A percentile compares a stretch with the other conserved stretches of the same genome.
Conservation (phyloP, 2,113 vertebrate genomes). For the Bubo scandiacus region DNA sequence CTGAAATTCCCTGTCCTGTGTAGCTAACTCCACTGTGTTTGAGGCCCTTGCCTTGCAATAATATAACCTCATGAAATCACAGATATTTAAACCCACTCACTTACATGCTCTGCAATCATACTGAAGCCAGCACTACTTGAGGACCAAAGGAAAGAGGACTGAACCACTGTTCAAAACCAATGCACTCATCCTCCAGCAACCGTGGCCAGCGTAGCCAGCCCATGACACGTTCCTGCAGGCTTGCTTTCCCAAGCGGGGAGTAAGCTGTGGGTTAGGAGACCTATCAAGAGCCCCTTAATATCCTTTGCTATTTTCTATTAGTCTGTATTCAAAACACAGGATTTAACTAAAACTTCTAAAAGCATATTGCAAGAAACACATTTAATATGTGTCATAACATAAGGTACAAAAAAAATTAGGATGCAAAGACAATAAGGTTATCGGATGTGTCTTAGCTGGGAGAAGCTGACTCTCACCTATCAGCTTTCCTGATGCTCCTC, state of each 20-base stretch:
- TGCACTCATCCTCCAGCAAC: neutral
- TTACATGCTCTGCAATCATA: neutral
- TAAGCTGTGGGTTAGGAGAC: neutral
- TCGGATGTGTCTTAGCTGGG: too few relatives aligned
- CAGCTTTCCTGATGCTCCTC: neutral
- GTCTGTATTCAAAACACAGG: too few relatives aligned
- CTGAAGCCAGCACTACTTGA: neutral
- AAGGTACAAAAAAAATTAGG: too few relatives aligned
- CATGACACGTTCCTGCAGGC: neutral
- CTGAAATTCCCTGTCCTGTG: neutral
- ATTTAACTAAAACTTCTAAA: too few relatives aligned
- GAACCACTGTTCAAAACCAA: neutral
- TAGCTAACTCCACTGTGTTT: fast-evolving
- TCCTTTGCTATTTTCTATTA: too few relatives aligned
- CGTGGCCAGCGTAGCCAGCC: fast-evolving
- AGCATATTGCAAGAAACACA: too few relatives aligned
- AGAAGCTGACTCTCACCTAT: neutral
- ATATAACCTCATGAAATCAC: neutral
- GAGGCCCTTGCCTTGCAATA: neutral
- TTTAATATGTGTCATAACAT: too few relatives aligned
- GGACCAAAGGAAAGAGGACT: neutral
- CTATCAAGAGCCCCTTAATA: neutral
- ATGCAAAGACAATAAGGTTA: too few relatives aligned
- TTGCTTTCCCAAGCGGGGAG: neutral
- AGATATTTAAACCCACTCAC: neutral